Evolutionary conservation across 2,797 vertebrate genomes (phyloP).

Genomic region (Macrochelys suwanniensis): DNA sequence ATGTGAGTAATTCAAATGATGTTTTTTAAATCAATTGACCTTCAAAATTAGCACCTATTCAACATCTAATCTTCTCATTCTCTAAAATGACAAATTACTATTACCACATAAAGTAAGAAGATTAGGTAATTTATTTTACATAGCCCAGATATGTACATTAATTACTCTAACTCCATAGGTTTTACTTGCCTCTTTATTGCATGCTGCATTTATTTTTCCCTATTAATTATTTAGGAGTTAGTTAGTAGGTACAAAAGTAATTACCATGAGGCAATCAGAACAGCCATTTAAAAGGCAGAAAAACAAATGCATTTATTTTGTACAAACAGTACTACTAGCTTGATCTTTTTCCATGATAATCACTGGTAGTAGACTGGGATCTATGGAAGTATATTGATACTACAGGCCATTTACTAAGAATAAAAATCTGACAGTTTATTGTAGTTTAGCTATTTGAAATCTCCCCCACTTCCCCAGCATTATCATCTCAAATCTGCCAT

Average conservation of each 20-base stretch:
- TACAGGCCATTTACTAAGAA: neutral
- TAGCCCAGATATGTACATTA: neutral
- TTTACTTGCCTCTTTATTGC: neutral
- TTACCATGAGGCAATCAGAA: neutral
- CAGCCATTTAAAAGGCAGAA: neutral
- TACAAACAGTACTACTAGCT: neutral
- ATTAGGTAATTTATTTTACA: neutral
- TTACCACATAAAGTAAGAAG: neutral
- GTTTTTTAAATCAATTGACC: neutral
- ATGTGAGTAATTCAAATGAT: neutral
- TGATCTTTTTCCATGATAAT: neutral
- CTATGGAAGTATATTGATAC: neutral
- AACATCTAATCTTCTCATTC: neutral
- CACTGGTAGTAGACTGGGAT: neutral
- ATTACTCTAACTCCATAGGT: neutral
- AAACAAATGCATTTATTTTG: neutral
- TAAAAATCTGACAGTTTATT: neutral
- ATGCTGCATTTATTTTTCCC: neutral
- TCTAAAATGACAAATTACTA: neutral
- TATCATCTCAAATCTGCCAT: neutral
- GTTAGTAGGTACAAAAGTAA: neutral
- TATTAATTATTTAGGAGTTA: constrained; percentile 4
- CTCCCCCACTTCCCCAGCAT: neutral
- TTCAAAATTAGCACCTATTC: accelerated
- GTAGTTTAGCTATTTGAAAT: neutral